Percentiles rank a stretch among this genome's conserved stretches.
phyloP scores from a whole-genome alignment of 2,797 vertebrate genomes.

The Selene dorsalis region DNA sequence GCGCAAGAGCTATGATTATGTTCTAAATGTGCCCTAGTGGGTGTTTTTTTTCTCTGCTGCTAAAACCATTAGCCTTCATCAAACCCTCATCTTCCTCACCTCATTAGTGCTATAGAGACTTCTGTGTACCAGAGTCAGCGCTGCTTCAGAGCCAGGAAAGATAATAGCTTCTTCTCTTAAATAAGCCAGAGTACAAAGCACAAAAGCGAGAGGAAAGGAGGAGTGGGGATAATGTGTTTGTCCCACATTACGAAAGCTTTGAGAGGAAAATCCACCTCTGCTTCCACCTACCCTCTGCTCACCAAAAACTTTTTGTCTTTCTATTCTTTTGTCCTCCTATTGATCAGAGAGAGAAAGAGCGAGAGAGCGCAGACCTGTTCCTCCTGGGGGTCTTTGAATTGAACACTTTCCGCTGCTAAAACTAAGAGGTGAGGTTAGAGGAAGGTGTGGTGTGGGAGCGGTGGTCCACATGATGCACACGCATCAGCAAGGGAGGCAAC shows the following conservation, averaged over 20 bases:
- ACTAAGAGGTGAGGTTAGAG: slow-evolving; percentile 26
- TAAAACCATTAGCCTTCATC: slow-evolving; percentile 64
- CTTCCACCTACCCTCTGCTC: slow-evolving; percentile 26
- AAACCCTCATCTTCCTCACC: slow-evolving; percentile 64
- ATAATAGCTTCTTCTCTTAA: slow-evolving; percentile 65
- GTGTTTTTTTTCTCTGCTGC: slow-evolving; percentile 37
- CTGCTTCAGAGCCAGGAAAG: slow-evolving; percentile 40
- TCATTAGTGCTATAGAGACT: slow-evolving; percentile 56
- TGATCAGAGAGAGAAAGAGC: slow-evolving; percentile 40
- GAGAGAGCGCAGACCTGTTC: slow-evolving; percentile 10
- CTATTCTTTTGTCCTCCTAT: slow-evolving; percentile 30
- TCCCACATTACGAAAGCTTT: slow-evolving; percentile 44
- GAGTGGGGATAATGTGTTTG: slow-evolving; percentile 64
- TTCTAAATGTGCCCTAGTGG: slow-evolving; percentile 46
- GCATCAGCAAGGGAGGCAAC: slow-evolving; percentile 33
- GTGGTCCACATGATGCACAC: slow-evolving; percentile 30
- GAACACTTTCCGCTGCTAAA: slow-evolving; percentile 24
- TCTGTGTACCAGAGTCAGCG: slow-evolving; percentile 18
- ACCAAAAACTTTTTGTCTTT: slow-evolving; percentile 38
- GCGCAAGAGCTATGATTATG: slow-evolving; percentile 37
- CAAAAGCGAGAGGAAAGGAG: slow-evolving; percentile 44
- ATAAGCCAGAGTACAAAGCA: slow-evolving; percentile 55
- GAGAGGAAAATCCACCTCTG: slow-evolving; percentile 50
- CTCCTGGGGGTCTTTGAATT: slow-evolving; percentile 42
- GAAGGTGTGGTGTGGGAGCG: slow-evolving; percentile 48